These are phyloP conservation scores for Urechis unicinctus DNA, from an alignment of 2,888 invertebrate species.

Conservation along the genomic window DNA sequence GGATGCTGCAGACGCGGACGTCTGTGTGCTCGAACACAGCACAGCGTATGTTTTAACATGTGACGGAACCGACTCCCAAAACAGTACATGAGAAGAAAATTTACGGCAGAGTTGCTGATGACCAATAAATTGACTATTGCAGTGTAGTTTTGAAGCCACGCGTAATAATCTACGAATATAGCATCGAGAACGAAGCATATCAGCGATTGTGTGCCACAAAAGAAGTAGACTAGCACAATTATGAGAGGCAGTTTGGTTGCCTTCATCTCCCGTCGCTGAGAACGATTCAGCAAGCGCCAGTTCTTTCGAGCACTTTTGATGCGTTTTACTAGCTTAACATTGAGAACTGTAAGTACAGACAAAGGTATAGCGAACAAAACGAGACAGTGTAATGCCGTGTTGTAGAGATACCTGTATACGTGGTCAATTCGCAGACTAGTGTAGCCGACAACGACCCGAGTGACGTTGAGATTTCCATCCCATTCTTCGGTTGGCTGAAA, in stretches of 20 bases:
- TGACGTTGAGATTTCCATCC: constrained; percentile 10
- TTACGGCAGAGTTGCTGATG: constrained; percentile 2
- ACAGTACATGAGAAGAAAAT: not conserved
- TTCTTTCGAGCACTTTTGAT: not conserved
- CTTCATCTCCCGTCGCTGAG: not conserved
- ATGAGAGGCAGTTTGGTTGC: not conserved
- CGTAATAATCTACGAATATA: not conserved
- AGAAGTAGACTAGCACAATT: not conserved
- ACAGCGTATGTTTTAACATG: not conserved
- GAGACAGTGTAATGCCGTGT: not conserved
- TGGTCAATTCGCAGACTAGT: not conserved
- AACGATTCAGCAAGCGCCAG: not conserved
- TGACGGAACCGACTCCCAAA: constrained; percentile 2
- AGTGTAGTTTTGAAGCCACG: constrained; percentile 1
- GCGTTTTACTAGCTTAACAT: not conserved
- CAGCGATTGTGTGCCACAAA: not conserved
- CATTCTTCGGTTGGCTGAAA: constrained; percentile 6
- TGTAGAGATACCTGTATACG: not conserved
- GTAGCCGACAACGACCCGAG: not conserved
- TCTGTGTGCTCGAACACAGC: no score
- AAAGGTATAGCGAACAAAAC: not conserved
- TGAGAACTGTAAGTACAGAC: not conserved
- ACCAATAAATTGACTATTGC: constrained; percentile 3
- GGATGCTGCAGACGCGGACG: no score
- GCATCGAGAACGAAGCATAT: not conserved